phyloP scores from a whole-genome alignment of 2,888 invertebrate genomes.

The Neoitamus cyanurus region DNA sequence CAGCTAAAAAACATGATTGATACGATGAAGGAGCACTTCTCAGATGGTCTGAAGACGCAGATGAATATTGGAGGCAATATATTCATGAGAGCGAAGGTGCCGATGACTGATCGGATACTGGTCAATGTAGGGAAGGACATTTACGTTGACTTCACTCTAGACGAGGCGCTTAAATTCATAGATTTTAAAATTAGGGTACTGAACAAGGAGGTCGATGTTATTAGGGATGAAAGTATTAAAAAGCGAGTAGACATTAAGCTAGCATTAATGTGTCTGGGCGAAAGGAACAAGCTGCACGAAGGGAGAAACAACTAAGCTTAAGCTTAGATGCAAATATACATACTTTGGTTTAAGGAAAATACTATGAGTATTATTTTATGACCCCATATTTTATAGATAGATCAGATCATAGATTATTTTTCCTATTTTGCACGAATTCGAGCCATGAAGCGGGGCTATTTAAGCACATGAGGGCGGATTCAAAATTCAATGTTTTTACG shows the following conservation, averaged over 20 bases:
- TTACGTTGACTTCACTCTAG: constrained; percentile 77
- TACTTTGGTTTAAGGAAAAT: background rate
- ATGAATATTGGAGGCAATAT: constrained; percentile 87
- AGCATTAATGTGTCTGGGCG: constrained; percentile 76
- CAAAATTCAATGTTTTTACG: no score
- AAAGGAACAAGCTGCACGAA: constrained; percentile 67
- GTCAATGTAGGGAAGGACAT: constrained; percentile 81
- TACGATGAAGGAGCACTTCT: constrained; percentile 70
- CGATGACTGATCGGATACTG: constrained; percentile 74
- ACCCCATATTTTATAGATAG: no score
- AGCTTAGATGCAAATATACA: background rate
- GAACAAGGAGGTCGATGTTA: constrained; percentile 72
- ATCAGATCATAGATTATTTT: no score
- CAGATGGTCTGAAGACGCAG: constrained; percentile 73
- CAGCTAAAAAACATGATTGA: constrained; percentile 79
- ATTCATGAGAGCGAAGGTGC: constrained; percentile 81
- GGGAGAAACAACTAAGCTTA: no score
- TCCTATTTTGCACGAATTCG: no score
- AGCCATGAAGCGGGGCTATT: no score
- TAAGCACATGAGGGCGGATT: no score
- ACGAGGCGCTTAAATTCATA: constrained; percentile 78
- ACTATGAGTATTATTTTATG: background rate
- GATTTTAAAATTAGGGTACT: constrained; percentile 76
- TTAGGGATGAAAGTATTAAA: constrained; percentile 75
- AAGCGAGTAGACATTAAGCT: constrained; percentile 84